phyloP scores from a whole-genome alignment of 1,140 invertebrate genomes.

The Lepidurus apus region DNA sequence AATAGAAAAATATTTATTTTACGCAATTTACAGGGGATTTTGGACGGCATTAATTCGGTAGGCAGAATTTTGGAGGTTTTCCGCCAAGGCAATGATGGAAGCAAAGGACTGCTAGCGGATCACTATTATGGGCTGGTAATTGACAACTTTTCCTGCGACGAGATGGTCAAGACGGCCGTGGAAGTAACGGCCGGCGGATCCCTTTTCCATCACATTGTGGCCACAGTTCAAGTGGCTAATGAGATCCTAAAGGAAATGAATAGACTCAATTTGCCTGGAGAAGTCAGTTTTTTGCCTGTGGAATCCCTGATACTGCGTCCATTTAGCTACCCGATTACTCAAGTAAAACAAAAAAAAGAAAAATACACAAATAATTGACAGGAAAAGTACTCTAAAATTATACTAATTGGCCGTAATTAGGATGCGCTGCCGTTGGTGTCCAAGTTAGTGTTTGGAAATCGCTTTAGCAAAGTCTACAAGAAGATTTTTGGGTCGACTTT shows the following conservation, averaged over 20 bases:
- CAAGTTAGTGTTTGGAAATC: background rate
- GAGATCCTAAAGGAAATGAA: background rate
- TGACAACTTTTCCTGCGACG: background rate
- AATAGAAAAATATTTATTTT: too few relatives aligned
- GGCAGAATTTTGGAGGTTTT: background rate
- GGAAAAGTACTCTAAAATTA: background rate
- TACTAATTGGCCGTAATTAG: background rate
- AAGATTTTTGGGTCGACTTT: background rate
- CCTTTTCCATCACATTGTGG: background rate
- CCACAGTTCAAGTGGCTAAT: background rate
- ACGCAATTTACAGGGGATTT: background rate
- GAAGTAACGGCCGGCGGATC: background rate
- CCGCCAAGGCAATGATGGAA: background rate
- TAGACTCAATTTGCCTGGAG: background rate
- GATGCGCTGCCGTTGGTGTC: background rate
- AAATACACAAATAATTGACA: background rate
- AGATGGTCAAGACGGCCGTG: background rate
- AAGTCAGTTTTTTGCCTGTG: background rate
- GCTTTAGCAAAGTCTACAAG: background rate
- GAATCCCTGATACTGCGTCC: background rate
- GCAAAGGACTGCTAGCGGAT: background rate
- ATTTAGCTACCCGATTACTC: background rate
- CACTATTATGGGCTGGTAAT: background rate
- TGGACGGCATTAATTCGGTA: background rate
- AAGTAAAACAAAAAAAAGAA: background rate